Percentiles rank a stretch among this genome's conserved stretches.
These are phyloP conservation scores for Mus minutoides DNA, from an alignment of 2,797 vertebrate genomes.

Conservation along the genomic window DNA sequence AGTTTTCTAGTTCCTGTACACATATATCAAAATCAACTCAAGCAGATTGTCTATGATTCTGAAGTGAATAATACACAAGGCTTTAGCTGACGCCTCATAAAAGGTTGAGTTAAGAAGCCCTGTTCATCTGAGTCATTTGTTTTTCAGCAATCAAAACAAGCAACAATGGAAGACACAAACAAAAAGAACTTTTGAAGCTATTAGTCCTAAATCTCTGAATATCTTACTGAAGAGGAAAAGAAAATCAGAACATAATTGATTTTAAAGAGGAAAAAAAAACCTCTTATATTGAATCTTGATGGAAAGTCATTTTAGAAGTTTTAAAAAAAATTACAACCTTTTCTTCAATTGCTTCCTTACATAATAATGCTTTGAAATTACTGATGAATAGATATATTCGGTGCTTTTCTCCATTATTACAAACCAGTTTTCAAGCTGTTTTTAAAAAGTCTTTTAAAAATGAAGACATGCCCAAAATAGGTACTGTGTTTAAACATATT, in stretches of 20 bases:
- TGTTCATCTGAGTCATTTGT: conserved; percentile 24
- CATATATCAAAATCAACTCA: not conserved
- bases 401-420: conserved; percentile 50
- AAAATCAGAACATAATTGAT: conserved; percentile 30
- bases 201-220: not conserved
- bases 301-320: conserved; percentile 39
- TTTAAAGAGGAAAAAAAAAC: not conserved
- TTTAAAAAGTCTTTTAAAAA: conserved; percentile 49
- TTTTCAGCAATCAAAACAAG: conserved; percentile 28
- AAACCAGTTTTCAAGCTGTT: not conserved
- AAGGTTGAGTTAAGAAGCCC: not conserved
- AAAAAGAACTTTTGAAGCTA: not conserved
- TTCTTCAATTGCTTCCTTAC: not conserved
- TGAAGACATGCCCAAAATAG: conserved; percentile 46
- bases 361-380: conserved; percentile 60
- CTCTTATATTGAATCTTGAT: not conserved
- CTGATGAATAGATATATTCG: conserved; percentile 49
- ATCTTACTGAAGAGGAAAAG: conserved; percentile 24
- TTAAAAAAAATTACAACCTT: conserved; percentile 37
- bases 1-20: not conserved
- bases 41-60: not conserved
- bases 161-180: not conserved
- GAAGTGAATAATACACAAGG: not conserved
- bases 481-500: conserved; percentile 8
- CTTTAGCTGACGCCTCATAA: not conserved